Base-by-base conservation (phyloP, 2,797 vertebrate genomes). In the Bryconaethiops microstoma region DNA sequence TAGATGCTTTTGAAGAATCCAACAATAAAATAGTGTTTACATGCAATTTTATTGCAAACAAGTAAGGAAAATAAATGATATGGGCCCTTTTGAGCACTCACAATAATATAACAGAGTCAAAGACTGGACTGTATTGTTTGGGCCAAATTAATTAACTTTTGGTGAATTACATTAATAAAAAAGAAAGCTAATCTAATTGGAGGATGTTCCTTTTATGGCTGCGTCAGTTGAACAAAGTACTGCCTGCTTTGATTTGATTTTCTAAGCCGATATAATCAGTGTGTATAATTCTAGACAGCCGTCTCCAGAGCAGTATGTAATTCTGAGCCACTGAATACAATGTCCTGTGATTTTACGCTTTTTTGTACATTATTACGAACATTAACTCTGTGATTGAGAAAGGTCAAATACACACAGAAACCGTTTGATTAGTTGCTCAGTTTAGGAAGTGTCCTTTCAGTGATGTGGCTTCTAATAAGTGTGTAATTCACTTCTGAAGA, bases 281-380 rank as follows among this genome's bases (percentile, higher is more conserved):
- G 62, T 39, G 29, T 39, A 17, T 64, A 35, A 64, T 63, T 63
- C 60, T 16, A 35, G 23, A 63, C 10, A 29, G 25, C 60, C 23
- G 25, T 29, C 25, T 63, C 23, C 13, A 12, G 29, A 39, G 13
- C 62, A 35, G 62, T 64, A 25, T 39, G 29, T 39, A 64, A 39
- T 64, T 64, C 29, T 6, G 25, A 35, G 29, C 2, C 59, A 25
- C 57, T 12, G 12, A 62, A 62, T 23, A 10, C 62, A 64, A 64
- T 8, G 29, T 64, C 29, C 25, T 64, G 29, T 64, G 17, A 64
- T 64, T 64, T 64, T 64, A 64, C 29, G 29, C 62, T 64, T 64
- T 64, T 12, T 64, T 64, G 62, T 64, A 39, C 14, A 64, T 64
- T 64, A 39, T 64, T 64, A 64, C 17, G 62, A 29, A 64, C 25